Base-by-base conservation (phyloP, 2,797 vertebrate species). In the Oophaga sylvatica region DNA sequence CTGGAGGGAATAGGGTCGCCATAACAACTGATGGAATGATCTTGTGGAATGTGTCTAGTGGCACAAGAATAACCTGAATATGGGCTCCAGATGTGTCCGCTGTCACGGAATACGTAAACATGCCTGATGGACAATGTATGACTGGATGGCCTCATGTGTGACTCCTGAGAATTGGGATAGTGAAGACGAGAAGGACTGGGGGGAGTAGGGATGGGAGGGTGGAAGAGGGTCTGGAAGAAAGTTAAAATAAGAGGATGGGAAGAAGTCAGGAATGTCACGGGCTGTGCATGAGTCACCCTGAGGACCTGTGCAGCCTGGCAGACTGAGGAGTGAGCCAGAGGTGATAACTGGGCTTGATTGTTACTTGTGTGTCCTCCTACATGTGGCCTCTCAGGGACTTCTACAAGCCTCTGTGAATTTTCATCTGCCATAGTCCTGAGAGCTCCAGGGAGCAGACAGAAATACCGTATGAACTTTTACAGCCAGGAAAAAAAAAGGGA, bases 71-170 rank as follows among this genome's bases (percentile, higher is more conserved):
- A 96, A 97, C 95, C 97, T 97, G 97, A 98, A 99, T 99, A 98
- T 99, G 98, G 93, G 95, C 97, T 99, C 98, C 98, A 99, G 98
- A 99, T 99, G 98, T 99, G 98, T 98, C 95, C 95, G 96, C 97
- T 98, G 97, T 98, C 98, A 99, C 94, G 93, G 95, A 95, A 95
- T 97, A 96, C 96, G 97, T 98, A 99, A 98, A 99, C 98, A 99
- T 94, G 95, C 95, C 96, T 99, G 98, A 99, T 96, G 97, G 97
- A 99, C 97, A 98, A 96, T 94, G 95, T 96, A 95, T 96, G 96
- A 98, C 97, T 97, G 95, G 96, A 98, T 96, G 96, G 97, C 96
- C 97, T 96, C 95, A 95, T 91, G 90, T 96, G 94, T 94, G 93
- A 96, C 94, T 96, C 96, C 90, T 92, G 95, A 92, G 95, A 93